A percentile compares a stretch with the other conserved stretches of the same genome.
Evolutionary conservation across 1,140 invertebrate species (phyloP).

Genomic region (Zophobas atratus): DNA sequence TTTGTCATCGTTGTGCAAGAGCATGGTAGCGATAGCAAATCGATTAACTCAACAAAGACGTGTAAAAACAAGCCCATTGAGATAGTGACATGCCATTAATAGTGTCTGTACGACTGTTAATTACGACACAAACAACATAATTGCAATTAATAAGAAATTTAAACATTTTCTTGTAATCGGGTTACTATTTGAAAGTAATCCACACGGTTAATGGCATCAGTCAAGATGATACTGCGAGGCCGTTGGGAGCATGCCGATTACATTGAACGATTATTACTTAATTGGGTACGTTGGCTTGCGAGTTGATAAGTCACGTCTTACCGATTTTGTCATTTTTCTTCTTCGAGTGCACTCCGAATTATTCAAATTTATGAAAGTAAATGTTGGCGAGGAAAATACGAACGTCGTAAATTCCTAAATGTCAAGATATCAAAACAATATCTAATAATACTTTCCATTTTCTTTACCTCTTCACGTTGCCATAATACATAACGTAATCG

Average conservation of each 20-base stretch:
- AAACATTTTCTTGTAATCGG: constrained; percentile 52
- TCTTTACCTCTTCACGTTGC: constrained; percentile 28
- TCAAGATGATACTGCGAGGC: constrained; percentile 51
- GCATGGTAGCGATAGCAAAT: not conserved
- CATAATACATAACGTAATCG: constrained; percentile 32
- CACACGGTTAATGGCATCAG: constrained; percentile 51
- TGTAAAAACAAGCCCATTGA: constrained; percentile 30
- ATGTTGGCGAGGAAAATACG: constrained; percentile 28
- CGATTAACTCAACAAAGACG: constrained; percentile 15
- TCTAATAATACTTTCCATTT: constrained; percentile 38
- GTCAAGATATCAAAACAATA: constrained; percentile 42
- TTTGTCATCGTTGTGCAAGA: constrained; percentile 5
- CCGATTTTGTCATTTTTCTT: constrained; percentile 22
- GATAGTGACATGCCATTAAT: constrained; percentile 34
- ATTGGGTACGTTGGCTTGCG: constrained; percentile 41
- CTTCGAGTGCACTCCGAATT: constrained; percentile 17
- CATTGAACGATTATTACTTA: constrained; percentile 50
- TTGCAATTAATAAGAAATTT: constrained; percentile 53
- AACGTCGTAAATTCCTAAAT: constrained; percentile 15
- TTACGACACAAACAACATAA: constrained; percentile 52
- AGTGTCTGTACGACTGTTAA: constrained; percentile 39
- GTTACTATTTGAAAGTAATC: constrained; percentile 54
- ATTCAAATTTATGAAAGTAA: constrained; percentile 43
- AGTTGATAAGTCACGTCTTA: constrained; percentile 34
- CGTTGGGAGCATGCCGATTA: constrained; percentile 49